phyloP scores from a whole-genome alignment of 2,797 vertebrate species.

The Crenuchus spilurus region DNA sequence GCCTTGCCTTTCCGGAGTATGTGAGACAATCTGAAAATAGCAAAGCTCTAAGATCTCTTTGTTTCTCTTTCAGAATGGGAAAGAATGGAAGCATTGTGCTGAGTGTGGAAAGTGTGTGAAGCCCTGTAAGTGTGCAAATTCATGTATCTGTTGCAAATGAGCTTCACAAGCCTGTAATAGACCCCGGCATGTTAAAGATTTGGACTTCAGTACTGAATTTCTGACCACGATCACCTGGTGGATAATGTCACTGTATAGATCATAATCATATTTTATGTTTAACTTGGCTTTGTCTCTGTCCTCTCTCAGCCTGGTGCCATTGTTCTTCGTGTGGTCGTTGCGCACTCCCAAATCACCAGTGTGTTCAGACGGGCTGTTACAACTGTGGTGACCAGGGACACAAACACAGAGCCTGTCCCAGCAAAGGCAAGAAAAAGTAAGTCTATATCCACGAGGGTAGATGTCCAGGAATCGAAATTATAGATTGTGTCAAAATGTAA shows the following conservation, averaged over 20 bases:
- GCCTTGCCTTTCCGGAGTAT: too few relatives aligned
- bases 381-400: slow-evolving; percentile 83
- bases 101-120: slow-evolving; percentile 91
- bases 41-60: not conserved
- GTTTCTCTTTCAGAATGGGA: slow-evolving; percentile 81
- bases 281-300: not conserved
- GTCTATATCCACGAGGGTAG: not conserved
- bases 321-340: slow-evolving; percentile 83
- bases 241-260: not conserved
- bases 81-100: slow-evolving; percentile 88
- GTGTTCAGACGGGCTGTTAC: slow-evolving; percentile 81
- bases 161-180: not conserved
- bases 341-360: slow-evolving; percentile 81
- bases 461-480: too few relatives aligned
- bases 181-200: not conserved
- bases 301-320: slow-evolving; percentile 90
- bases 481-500: too few relatives aligned
- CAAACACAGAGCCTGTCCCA: slow-evolving; percentile 84
- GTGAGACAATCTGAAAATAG: not conserved
- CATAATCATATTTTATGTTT: not conserved
- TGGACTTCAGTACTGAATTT: not conserved
- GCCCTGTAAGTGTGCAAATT: slow-evolving; percentile 88
- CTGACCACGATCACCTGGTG: too few relatives aligned
- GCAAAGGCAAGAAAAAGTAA: slow-evolving; percentile 37
- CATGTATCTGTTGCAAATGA: not conserved